Evolutionary conservation across 2,113 vertebrate genomes (phyloP).

Genomic region (Pteruthius melanotis): DNA sequence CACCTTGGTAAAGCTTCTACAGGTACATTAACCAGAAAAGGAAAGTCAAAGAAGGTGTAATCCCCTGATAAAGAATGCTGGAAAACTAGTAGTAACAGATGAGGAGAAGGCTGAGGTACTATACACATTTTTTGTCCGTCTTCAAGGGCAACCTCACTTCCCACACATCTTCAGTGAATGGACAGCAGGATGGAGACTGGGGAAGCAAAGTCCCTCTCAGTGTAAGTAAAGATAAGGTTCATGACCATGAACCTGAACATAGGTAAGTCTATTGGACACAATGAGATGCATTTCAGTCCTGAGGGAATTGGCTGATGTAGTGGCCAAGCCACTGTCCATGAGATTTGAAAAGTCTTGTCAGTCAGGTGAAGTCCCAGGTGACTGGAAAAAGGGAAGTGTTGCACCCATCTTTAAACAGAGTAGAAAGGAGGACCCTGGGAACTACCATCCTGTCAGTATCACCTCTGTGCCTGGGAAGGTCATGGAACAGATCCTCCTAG

Average conservation of each 20-base stretch:
- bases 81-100: not conserved
- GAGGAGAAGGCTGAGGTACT: not conserved
- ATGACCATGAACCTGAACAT: not conserved
- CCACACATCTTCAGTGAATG: not conserved
- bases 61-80: not conserved
- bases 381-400: not conserved
- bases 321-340: not conserved
- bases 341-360: not conserved
- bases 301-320: not conserved
- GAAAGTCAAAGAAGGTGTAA: not conserved
- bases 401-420: not conserved
- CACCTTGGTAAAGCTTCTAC: not conserved
- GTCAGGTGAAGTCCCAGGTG: not conserved
- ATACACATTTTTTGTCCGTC: not conserved
- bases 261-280: not conserved
- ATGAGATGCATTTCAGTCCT: not conserved
- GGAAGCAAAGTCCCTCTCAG: not conserved
- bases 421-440: not conserved
- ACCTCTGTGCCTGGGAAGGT: too few species aligned
- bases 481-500: not conserved
- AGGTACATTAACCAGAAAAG: not conserved
- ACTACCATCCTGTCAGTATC: not conserved
- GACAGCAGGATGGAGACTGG: not conserved
- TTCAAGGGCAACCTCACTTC: not conserved
- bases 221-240: not conserved